Conservation (phyloP, 1,140 invertebrate species). For the Tetraneura akinire region DNA sequence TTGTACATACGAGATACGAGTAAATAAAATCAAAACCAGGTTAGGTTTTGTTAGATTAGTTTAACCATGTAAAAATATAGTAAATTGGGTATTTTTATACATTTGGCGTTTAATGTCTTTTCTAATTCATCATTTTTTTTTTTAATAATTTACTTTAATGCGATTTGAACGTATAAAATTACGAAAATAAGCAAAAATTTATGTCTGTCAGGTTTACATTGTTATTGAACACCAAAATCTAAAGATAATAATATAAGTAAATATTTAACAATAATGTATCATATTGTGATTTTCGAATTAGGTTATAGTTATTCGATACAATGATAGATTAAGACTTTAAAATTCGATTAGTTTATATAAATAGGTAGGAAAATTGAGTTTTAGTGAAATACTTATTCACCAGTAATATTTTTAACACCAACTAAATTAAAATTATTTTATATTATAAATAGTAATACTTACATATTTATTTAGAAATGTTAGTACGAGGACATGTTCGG, state of each 20-base stretch:
- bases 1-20: too few relatives aligned
- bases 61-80: too few relatives aligned
- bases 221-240: constrained; percentile 10
- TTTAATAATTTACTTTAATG: background rate
- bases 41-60: too few relatives aligned
- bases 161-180: background rate
- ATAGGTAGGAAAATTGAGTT: background rate
- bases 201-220: background rate
- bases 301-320: constrained; percentile 16
- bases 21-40: too few relatives aligned
- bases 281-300: background rate
- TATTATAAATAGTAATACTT: too few relatives aligned
- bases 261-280: constrained; percentile 14
- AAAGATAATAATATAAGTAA: background rate
- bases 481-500: too few relatives aligned
- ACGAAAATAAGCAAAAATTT: background rate
- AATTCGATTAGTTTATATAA: background rate
- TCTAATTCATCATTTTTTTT: background rate
- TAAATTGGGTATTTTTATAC: too few relatives aligned
- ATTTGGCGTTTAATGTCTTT: too few relatives aligned
- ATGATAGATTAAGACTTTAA: constrained; percentile 1
- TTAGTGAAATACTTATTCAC: too few relatives aligned
- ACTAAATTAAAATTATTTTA: too few relatives aligned
- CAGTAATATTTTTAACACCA: too few relatives aligned
- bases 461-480: too few relatives aligned